Base-by-base conservation (phyloP, 2,797 vertebrate species). In the Malacoraja senta region DNA sequence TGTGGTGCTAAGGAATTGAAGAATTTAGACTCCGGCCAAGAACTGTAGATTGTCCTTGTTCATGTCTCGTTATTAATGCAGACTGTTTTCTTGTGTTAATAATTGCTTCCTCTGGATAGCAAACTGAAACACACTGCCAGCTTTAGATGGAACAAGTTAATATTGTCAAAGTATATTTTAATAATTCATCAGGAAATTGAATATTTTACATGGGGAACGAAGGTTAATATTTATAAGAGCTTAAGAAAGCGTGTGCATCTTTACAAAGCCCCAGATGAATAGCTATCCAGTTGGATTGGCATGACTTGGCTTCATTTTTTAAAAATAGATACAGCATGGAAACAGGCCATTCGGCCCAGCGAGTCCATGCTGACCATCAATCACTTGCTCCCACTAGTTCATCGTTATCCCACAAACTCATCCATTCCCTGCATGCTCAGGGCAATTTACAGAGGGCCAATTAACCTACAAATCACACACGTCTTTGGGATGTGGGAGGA, bases 111-210 rank as follows among this genome's bases (percentile, higher is more conserved):
- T 65, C 61, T 65, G 29, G 12, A 8, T 65, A 88, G 15, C 19
- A 32, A 88, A 26, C 58, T 83, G 26, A 61, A 84, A 58, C 58
- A 53, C 26, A 88, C 61, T 65, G 84, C 17, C n/a, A 68, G 84
- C 32, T n/a, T 88, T 44, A 88, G 65, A 65, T 32, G 65, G 61
- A 88, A 68, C 84, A 63, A 88, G n/a, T 88, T 88, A 88, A 88
- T 65, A 35, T 15, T n/a, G 24, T 88, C 61, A 8, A 8, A 63
- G 61, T 65, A 88, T 32, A 88, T 88, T 35, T 88, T 88, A 88
- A 88, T 88, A 88, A 88, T 65, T 86, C 13, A 86, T n/a, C 26
- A 63, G 58, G 83, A 86, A 86, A 61, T 88, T 10, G 17, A 86
- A n/a, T 61, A 81, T 19, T 61, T 84, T 61, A n/a, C 63, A 65